Evolutionary conservation across 1,140 invertebrate genomes (phyloP).

Genomic region (Globodera ellingtonae): DNA sequence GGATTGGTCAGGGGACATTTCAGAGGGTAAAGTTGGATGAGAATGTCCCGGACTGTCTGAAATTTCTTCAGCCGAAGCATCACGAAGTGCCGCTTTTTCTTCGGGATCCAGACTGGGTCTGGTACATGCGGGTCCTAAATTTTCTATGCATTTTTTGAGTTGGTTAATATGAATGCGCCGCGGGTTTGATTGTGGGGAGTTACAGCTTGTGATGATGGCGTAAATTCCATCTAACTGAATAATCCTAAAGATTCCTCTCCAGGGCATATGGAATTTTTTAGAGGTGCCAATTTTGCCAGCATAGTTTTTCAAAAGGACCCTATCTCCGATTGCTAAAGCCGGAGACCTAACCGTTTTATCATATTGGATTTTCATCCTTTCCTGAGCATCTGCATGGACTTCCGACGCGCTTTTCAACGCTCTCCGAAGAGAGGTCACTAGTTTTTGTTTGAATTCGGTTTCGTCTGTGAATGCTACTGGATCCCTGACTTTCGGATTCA

Average conservation of each 20-base stretch:
- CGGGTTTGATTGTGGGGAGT: conserved; percentile 16
- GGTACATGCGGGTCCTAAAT: conserved; percentile 20
- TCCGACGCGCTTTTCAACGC: conserved; percentile 26
- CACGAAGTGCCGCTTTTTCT: not conserved
- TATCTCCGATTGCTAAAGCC: conserved; percentile 20
- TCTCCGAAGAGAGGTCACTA: conserved; percentile 19
- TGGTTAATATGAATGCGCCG: conserved; percentile 33
- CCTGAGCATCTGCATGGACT: not conserved
- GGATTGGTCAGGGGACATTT: too few relatives aligned
- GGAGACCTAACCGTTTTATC: conserved; percentile 22
- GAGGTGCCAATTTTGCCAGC: not conserved
- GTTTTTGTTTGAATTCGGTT: conserved; percentile 11
- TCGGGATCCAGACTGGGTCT: not conserved
- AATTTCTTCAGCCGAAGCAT: not conserved
- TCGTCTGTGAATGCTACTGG: not conserved
- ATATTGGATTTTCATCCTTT: conserved; percentile 26
- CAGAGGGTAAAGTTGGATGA: not conserved
- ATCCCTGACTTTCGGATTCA: conserved; percentile 7
- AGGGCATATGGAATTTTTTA: conserved; percentile 31
- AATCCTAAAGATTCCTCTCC: not conserved
- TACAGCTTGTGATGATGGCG: conserved; percentile 13
- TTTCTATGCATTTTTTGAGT: conserved; percentile 27
- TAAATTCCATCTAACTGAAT: conserved; percentile 9
- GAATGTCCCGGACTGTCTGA: not conserved
- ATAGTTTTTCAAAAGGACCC: conserved; percentile 26